Evolutionary conservation across 2,888 invertebrate genomes (phyloP), one percentile per base, ranked within the genome.

Genomic region (Sphinx pinastri): DNA sequence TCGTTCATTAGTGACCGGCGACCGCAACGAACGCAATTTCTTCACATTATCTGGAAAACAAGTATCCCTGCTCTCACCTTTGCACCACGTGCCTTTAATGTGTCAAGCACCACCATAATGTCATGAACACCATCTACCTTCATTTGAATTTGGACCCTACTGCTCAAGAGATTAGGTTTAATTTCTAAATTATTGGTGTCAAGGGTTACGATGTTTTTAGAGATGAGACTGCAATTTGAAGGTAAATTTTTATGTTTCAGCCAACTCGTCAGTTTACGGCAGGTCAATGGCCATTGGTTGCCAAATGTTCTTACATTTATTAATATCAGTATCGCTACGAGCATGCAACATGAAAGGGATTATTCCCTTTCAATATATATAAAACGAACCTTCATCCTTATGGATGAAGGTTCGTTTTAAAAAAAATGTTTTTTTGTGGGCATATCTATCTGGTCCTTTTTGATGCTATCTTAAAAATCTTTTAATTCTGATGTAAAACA

Each of bases 21-120:
- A 63, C 63, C 63, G 72, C 68, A 71, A 68, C 71, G 25, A 63
- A 63, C 63, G 63, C 63, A 63, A 49, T 63, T 63, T 63, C 63
- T 63, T 63, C 49, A 63, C 63, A 63, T 63, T 63, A 63, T 63
- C 63, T 63, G 7, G 63, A 47, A 63, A 63, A 63, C 63, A 63
- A 63, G 63, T 63, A 49, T 49, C 49, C 77, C 79, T 81, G 78
- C 77, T 88, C 86, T 84, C 88, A 90, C 90, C 90, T 90, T 63
- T 84, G 86, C 83, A 88, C 84, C 90, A 89, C 81, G 82, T 89
- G 90, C 84, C 81, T 83, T 84, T 86, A 88, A 90, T 89, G 86
- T 80, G 78, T 74, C 78, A 72, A 63, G 68, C 57, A 68, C 5
- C 51, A 6, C 49, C n/a, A 25, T 67, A 77, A 75, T 54, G 68